A percentile compares a stretch with the other conserved stretches of the same genome.
These are phyloP conservation scores for Mycetomoellerius zeteki DNA, from an alignment of 1,140 invertebrate genomes.

Conservation along the genomic window DNA sequence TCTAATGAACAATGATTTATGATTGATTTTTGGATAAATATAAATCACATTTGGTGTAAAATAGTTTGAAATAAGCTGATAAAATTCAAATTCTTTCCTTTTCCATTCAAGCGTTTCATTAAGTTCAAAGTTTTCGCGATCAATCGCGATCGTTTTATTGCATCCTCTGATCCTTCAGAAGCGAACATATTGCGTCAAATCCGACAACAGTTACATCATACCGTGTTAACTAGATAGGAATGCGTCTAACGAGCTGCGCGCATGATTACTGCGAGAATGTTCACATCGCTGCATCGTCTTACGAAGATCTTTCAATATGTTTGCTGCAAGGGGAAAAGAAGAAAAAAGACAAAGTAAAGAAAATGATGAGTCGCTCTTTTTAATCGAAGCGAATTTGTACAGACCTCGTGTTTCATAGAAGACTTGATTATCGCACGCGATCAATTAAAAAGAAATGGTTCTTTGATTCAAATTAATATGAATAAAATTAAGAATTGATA, in stretches of 20 bases:
- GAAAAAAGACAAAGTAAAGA: neutral
- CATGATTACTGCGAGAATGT: conserved; percentile 23
- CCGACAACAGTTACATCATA: conserved; percentile 1
- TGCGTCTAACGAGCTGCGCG: conserved; percentile 24
- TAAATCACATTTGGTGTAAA: neutral
- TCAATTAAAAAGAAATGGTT: conserved; percentile 5
- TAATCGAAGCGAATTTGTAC: neutral
- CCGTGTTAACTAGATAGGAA: conserved; percentile 26
- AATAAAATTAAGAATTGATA: too few species aligned
- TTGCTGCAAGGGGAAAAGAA: neutral
- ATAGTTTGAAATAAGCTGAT: neutral
- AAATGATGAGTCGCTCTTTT: neutral
- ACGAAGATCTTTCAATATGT: conserved; percentile 29
- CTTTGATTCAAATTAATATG: conserved; percentile 9
- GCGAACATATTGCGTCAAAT: conserved; percentile 30
- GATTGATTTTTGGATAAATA: neutral
- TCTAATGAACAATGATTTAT: neutral
- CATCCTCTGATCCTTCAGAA: neutral
- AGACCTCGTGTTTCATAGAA: neutral
- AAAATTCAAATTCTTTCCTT: neutral
- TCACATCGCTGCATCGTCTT: conserved; percentile 27
- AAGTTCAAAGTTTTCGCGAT: neutral
- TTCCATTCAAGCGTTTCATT: neutral
- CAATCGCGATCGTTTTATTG: neutral
- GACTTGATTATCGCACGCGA: conserved; percentile 1